Base-by-base conservation (phyloP, 2,888 invertebrate species). In the Dryobotodes eremita region DNA sequence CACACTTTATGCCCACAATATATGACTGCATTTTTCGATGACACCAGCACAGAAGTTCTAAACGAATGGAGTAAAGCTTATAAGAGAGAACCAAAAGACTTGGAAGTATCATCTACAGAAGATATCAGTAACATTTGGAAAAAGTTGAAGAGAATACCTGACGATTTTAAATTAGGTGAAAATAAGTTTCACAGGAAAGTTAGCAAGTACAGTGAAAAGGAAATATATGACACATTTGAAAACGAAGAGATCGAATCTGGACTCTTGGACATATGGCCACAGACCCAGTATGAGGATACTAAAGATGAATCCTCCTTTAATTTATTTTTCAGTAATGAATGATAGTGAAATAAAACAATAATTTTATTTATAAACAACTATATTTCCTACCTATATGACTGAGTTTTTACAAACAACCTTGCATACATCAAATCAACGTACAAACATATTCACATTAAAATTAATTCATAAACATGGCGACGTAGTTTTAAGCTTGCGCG, bases 371-470 rank as follows among this genome's bases (percentile, higher is more conserved):
- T 93, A 94, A 94, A 94, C 93, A 93, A 93, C 95, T 95, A 94
- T 96, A 95, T 94, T 96, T 94, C 92, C 95, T 96, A 94, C 91
- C 93, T 95, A 95, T 90, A 92, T 94, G 93, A 94, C 94, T 91
- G 89, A 91, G 90, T 90, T 91, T 91, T 88, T 86, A 93, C 91
- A 92, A 89, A 89, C 89, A 88, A 89, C 84, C 91, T 87, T 86
- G 80, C 90, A 86, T 86, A 87, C 90, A 89, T 89, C 83, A 89
- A 90, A 84, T 88, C 89, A 90, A 83, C 89, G 90, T 90, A 91
- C 91, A 91, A 89, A 91, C 91, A 91, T 91, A 89, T 91, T 92
- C 89, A 92, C 92, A 91, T 89, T 90, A 92, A 89, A 92, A 89
- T 91, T 91, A 92, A 91, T 92, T 90, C 89, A 92, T 90, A 89